Evolutionary conservation across 2,797 vertebrate species (phyloP), one percentile per base, ranked within the genome.

Genomic region (Coregonus suidteri): DNA sequence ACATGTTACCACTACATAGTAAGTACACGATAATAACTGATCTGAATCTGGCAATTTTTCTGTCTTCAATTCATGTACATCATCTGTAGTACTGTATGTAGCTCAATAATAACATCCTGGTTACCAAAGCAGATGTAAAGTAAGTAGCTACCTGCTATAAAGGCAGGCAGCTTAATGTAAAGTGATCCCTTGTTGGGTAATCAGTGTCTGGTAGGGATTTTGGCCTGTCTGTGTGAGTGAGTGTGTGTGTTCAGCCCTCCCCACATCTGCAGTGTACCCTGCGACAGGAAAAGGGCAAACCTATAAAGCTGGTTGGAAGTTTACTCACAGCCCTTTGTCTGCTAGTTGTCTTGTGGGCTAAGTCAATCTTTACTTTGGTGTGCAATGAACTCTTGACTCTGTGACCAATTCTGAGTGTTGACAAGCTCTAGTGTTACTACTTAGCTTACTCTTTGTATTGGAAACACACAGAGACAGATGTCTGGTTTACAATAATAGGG

Each of bases 281-380:
- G 62, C 78, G 78, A 85, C 86, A 86, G 91, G 77, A 88, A 91
- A 86, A 92, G 81, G 84, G 83, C 81, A 91, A 91, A 91, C 89
- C 82, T 93, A 92, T 91, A 93, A 93, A 91, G 80, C 62, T 70
- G 71, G 4, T 77, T 87, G 71, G 84, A 88, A 77, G 92, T 94
- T 93, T 93, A 93, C 92, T 94, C 91, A 92, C 89, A 89, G 87
- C 79, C 77, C 90, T 88, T 91, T 93, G 91, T 92, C 85, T 91
- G 86, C 88, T 86, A 18, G 54, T 85, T 85, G 85, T 84, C 85
- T 87, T 92, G 91, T 92, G 88, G 88, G 88, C 91, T 89, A 68
- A 92, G 93, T 92, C 90, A 93, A 93, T 93, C 91, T 94, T 94
- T 93, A 77, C 91, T 89, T 86, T 91, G 81, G 77, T 85, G 86